phyloP scores from a whole-genome alignment of 37 sponge, comb jelly and placozoan genomes.

The Halisarca cf. caerulea region DNA sequence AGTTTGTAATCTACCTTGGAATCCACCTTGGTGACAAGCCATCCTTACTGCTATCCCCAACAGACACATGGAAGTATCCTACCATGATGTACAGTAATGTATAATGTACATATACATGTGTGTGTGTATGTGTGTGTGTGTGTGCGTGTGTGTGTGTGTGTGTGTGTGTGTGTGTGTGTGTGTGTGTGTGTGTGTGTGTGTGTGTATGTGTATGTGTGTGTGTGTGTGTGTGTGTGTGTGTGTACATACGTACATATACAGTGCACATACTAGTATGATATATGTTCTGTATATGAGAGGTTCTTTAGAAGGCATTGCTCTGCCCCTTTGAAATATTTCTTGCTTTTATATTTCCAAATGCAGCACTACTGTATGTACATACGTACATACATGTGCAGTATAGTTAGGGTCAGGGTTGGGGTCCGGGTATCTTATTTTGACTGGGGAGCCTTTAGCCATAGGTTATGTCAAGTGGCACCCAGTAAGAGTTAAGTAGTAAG shows the following conservation, averaged over 20 bases:
- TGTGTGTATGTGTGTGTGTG: constrained; percentile 9
- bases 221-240: too few species aligned
- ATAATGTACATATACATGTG: neutral
- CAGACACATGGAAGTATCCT: neutral
- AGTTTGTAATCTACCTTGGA: constrained; percentile 25
- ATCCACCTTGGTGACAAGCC: neutral
- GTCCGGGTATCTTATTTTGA: too few species aligned
- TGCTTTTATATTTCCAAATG: too few species aligned
- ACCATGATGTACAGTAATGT: neutral
- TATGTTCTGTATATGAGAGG: too few species aligned
- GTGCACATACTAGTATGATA: too few species aligned
- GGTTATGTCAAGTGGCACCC: too few species aligned
- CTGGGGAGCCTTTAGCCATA: too few species aligned
- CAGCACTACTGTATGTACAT: too few species aligned
- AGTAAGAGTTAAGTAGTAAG: too few species aligned
- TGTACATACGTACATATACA: too few species aligned
- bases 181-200: neutral
- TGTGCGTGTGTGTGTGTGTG: neutral
- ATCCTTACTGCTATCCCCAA: neutral
- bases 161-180: neutral
- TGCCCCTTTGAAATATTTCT: neutral
- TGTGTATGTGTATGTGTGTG: neutral
- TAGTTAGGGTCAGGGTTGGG: too few species aligned
- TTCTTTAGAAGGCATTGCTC: neutral
- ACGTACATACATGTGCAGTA: too few species aligned